phyloP scores from a whole-genome alignment of 2,797 vertebrate species.

The Hippopotamyrus pictus region DNA sequence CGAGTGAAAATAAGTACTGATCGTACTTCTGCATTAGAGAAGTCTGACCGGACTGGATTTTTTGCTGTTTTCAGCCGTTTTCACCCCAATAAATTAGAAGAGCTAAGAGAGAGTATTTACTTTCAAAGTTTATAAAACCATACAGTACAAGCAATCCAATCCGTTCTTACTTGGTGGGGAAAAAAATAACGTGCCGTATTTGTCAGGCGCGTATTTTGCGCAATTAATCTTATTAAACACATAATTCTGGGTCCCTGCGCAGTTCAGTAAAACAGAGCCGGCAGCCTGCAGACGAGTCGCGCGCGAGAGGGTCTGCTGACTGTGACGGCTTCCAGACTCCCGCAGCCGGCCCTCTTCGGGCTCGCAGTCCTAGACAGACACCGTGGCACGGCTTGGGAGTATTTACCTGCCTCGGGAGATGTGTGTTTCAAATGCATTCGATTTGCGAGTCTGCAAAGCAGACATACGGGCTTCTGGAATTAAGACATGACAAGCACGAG shows the following conservation, averaged over 20 bases:
- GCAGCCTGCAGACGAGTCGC: slow-evolving; percentile 15
- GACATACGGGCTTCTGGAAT: background rate
- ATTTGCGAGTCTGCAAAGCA: background rate
- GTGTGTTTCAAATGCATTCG: background rate
- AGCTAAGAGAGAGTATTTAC: background rate
- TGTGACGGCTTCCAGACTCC: slow-evolving; percentile 17
- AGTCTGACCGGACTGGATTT: background rate
- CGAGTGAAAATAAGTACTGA: background rate
- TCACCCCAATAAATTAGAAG: background rate
- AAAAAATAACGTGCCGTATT: background rate
- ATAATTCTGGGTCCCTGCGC: slow-evolving; percentile 13
- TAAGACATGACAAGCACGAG: background rate
- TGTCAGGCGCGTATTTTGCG: background rate
- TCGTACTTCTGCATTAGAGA: background rate
- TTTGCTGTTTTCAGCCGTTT: background rate
- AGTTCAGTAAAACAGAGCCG: slow-evolving; percentile 11
- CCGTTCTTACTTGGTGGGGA: background rate
- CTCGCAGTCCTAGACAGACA: background rate
- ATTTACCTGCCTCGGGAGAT: background rate
- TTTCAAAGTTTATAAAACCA: background rate
- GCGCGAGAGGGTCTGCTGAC: background rate
- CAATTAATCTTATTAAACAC: slow-evolving; percentile 24
- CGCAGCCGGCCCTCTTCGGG: background rate
- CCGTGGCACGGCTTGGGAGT: background rate
- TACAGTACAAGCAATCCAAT: background rate